Base-by-base conservation (phyloP, 2,888 invertebrate species). In the Branchipolynoe longqiensis region DNA sequence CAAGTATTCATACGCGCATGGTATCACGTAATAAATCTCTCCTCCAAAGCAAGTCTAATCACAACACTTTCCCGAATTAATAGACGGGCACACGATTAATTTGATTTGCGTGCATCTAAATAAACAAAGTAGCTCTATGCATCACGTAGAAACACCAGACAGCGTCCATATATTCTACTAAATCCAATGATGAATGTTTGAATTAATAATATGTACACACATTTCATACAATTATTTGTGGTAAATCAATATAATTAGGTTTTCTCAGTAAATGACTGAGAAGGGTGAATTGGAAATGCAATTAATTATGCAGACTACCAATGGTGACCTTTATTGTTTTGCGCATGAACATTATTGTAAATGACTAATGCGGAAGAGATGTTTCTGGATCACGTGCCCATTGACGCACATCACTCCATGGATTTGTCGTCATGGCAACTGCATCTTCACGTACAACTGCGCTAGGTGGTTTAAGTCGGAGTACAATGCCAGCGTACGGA, bases 351-450 rank as follows among this genome's bases (percentile, higher is more conserved):
- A 82, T 58, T 14, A 2, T 0, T 12, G 56, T 56, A 33, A 22
- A 41, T 54, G 82, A 58, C 58, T 56, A 82, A 82, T 58, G 82
- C 82, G 82, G 82, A 82, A 82, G 82, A 12, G 25, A 82, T 58
- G 41, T 48, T 69, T 28, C 33, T 40, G 48, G 78, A 41, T 83
- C 84, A 84, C 84, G 84, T 84, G 84, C 18, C 56, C 64, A 62
- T 69, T 84, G 84, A 84, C 84, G 84, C 84, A 84, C 84, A 84
- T 69, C 84, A 84, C 69, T 84, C 69, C 28, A 62, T 22, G 82
- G 82, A 58, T 58, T 33, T 41, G 73, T 84, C 69, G 73, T 64
- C 69, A 84, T 84, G 84, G 73, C 69, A 84, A 84, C 84, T 54
- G 78, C 54, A 48, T 78, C 78, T 8, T n/a, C 78, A 14, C 69